Evolutionary conservation across 23 tunicate genomes (phyloP), one percentile per base, ranked within the genome.

Genomic region (Phallusia fumigata): DNA sequence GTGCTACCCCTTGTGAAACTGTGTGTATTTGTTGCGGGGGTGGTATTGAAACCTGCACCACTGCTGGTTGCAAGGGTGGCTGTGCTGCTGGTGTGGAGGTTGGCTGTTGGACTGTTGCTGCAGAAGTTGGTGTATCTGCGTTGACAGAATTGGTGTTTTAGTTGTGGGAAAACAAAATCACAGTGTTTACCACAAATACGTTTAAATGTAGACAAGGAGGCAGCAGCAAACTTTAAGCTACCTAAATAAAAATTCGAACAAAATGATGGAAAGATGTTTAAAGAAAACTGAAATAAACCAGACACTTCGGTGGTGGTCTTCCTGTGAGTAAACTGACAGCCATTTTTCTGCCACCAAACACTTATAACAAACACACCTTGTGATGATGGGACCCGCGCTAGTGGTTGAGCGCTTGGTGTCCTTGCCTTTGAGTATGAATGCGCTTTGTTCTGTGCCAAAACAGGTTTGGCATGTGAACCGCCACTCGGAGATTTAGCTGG

Each of bases 81-180:
- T 22, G 26, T 8, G 28, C 69, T 58, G 69, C 69, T 3, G 69
- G 44, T 18, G 73, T 83, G 11, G 77, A 33, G 53, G 85, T 69
- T 11, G 74, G 32, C 74, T 65, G 74, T 65, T 6, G 74, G 11
- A 65, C 32, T 65, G 8, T 3, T 6, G 31, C 32, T 12, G 6
- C 74, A 5, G 32, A 26, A 65, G 74, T 12, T 26, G 32, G 32
- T 26, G 31, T 11, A 11, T 65, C 31, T 65, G 74, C 74, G 11
- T 26, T 65, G 5, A 40, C 47, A 40, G 47, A 3, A 3, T 40
- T 40, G n/a, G n/a, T n/a, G n/a, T n/a, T n/a, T n/a, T n/a, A n/a
- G n/a, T n/a, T n/a, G n/a, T n/a, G n/a, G n/a, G n/a, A n/a, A n/a
- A n/a, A n/a, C n/a, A n/a, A n/a, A n/a, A n/a, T n/a, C n/a, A n/a